Evolutionary conservation across 2,797 vertebrate species (phyloP).

Genomic region (Myotis myotis): DNA sequence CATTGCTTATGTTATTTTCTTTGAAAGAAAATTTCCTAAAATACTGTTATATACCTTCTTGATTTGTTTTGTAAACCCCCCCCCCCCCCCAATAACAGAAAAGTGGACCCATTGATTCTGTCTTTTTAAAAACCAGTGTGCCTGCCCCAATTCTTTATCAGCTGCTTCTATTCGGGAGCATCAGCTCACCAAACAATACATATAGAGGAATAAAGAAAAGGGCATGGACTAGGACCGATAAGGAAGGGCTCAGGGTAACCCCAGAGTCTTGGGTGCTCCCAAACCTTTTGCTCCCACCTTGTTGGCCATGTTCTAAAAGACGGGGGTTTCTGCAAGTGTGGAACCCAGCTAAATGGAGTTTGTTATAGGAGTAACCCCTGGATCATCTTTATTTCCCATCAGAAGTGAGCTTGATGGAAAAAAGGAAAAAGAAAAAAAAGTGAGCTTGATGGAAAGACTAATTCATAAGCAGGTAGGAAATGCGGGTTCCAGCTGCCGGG

Average conservation of each 20-base stretch:
- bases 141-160: neutral
- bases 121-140: neutral
- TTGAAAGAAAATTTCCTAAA: conserved; percentile 6
- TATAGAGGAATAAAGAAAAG: neutral
- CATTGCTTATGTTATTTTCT: neutral
- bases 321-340: neutral
- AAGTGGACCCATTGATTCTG: neutral
- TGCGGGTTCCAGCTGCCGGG: neutral
- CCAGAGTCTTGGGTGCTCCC: neutral
- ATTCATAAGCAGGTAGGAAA: neutral
- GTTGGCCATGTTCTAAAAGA: neutral
- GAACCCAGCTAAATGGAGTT: neutral
- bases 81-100: neutral
- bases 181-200: neutral
- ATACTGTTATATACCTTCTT: neutral
- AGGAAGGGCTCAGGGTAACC: neutral
- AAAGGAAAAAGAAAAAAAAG: neutral
- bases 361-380: neutral
- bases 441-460: neutral
- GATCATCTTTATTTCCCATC: neutral
- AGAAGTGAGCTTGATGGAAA: neutral
- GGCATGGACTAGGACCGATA: neutral
- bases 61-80: neutral
- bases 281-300: neutral
- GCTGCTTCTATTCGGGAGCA: neutral